Evolutionary conservation across 2,888 invertebrate species (phyloP), one percentile per base, ranked within the genome.

Genomic region (Vannuccia rotundouncinata): DNA sequence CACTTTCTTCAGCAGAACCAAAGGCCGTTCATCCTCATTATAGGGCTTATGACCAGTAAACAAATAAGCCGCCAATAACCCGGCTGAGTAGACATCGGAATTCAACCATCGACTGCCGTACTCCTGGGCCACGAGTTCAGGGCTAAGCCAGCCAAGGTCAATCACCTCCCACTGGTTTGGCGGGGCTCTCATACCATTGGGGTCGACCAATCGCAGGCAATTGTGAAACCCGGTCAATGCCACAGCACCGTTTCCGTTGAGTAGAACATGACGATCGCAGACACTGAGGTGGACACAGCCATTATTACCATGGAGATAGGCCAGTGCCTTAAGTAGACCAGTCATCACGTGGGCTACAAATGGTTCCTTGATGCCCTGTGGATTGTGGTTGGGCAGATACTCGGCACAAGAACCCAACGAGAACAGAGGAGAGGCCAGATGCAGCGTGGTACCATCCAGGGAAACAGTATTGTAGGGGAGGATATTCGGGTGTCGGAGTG

Each of bases 261-360:
- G 66, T 5, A 66, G 66, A 66, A 66, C 22, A 66, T 66, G 66
- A 17, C 66, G 66, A 22, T 66, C 66, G 25, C 66, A 66, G 17
- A 66, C 66, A 66, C 66, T 66, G 66, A 66, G 66, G 25, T 66
- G 66, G 25, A 66, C 22, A 66, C 66, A 66, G 5, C 66, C 22
- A 66, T 22, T 66, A 27, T 22, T 66, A 2, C 2, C 25, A 27
- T 66, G 66, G 5, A 66, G 66, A 22, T 66, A 66, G 2, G 22
- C 66, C 66, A 66, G 66, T 22, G 66, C 66, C 2, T 22, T 22
- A 66, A 66, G 66, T 22, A 66, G 66, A 2, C 10, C 66, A 5
- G 66, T 13, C 2, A 22, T 66, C 2, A 66, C 22, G 25, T 66
- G 66, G 5, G 66, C 66, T 27, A 66, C 66, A 66, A n/a, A 22